Evolutionary conservation across 2,888 invertebrate species (phyloP).

Genomic region (Dione vanillae): DNA sequence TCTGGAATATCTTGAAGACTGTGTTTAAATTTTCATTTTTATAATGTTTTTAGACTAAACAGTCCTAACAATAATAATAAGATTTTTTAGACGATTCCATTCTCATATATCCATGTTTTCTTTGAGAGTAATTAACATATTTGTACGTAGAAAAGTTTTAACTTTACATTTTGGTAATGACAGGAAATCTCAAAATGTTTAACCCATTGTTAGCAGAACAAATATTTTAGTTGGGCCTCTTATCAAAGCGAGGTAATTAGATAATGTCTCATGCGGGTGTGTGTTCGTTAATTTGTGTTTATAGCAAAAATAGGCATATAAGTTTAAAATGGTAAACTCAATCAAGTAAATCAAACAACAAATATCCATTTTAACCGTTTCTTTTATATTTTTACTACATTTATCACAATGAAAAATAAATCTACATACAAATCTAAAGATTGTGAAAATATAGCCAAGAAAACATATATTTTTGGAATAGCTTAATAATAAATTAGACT

Average conservation of each 20-base stretch:
- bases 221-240: conserved; percentile 51
- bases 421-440: neutral
- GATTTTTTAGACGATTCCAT: neutral
- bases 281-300: conserved; percentile 56
- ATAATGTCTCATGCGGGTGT: conserved; percentile 70
- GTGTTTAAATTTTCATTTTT: no score
- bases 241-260: conserved; percentile 71
- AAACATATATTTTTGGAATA: neutral
- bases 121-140: conserved; percentile 11
- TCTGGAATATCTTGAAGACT: no score
- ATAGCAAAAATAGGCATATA: no score
- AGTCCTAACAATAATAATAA: no score
- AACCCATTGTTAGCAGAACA: conserved; percentile 32
- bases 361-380: neutral
- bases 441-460: neutral
- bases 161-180: conserved; percentile 1
- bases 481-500: conserved; percentile 6
- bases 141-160: neutral
- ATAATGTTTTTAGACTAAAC: no score
- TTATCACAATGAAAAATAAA: neutral
- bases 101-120: neutral
- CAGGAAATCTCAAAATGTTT: conserved; percentile 17
- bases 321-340: no score
- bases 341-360: no score
- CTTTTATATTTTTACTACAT: no score